Base-by-base conservation (phyloP, 2,797 vertebrate genomes). In the Hippopotamyrus pictus region DNA sequence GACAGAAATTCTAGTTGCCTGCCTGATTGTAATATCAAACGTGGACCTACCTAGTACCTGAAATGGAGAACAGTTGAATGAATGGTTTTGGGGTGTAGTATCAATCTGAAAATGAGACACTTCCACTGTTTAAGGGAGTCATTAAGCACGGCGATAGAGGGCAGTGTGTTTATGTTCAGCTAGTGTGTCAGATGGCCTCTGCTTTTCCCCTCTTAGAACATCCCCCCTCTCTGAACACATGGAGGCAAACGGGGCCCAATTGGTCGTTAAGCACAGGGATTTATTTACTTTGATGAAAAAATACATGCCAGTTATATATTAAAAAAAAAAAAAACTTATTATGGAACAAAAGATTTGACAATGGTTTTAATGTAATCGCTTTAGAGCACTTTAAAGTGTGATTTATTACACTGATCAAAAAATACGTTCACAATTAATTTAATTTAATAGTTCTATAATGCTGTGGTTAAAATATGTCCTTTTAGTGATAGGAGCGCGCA, bases 401-500 rank as follows among this genome's bases (percentile, higher is more conserved):
- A 96, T 95, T 96, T 96, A 97, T 96, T 94, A 93, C 91, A 91
- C 93, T 93, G 93, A 95, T 95, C 93, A 92, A 92, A 93, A 90
- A 93, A 93, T 88, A 94, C 94, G 93, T 94, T 93, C 94, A 95
- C 93, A 95, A 97, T 97, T 96, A 95, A 96, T 96, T 95, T 94
- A 92, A 93, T 95, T 91, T 96, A 96, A 96, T 95, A 94, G 94
- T 94, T 94, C 93, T 95, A 94, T 94, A 95, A 96, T 96, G 91
- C 92, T 89, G 87, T 90, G 88, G 91, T 93, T 94, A 92, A 95
- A 95, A 95, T 96, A 96, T 96, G 93, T 93, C 95, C 95, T 95
- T 96, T 96, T 95, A 95, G 95, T 96, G 95, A 96, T 95, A 94
- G 86, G 93, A 95, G 94, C 94, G 93, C 95, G 95, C 96, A 96